Percentiles rank a stretch among this genome's conserved stretches.
Evolutionary conservation across 2,113 vertebrate species (phyloP).

Genomic region (Arenaria interpres): DNA sequence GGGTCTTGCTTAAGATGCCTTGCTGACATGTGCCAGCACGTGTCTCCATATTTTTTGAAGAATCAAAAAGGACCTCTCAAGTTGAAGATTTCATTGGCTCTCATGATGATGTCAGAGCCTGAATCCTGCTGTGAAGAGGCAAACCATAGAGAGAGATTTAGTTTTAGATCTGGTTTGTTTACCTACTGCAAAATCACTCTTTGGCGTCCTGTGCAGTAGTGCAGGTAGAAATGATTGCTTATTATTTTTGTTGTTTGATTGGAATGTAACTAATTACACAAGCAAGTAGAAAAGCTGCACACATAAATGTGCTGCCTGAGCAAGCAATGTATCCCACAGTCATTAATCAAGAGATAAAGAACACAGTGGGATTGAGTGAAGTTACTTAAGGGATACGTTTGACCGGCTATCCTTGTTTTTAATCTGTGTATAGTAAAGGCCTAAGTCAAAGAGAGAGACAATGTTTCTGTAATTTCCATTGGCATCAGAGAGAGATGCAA

Average conservation of each 20-base stretch:
- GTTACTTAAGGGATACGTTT: conserved; percentile 11
- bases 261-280: conserved; percentile 60
- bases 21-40: neutral
- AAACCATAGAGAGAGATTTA: conserved; percentile 9
- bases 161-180: conserved; percentile 11
- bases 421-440: neutral
- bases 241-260: conserved; percentile 71
- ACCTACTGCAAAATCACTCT: conserved; percentile 50
- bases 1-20: neutral
- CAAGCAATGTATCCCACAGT: conserved; percentile 5
- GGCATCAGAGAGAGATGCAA: neutral
- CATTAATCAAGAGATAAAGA: conserved; percentile 60
- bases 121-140: conserved; percentile 18
- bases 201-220: neutral
- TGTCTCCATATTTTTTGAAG: neutral
- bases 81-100: conserved; percentile 17
- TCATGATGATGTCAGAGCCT: conserved; percentile 22
- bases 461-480: neutral
- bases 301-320: conserved; percentile 14
- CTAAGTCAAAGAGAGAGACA: neutral
- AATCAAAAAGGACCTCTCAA: conserved; percentile 1
- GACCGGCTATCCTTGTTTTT: neutral
- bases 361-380: neutral
- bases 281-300: conserved; percentile 7
- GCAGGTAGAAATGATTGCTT: conserved; percentile 63